Evolutionary conservation across 2,888 invertebrate species (phyloP).

Genomic region (Spialia ferax): DNA sequence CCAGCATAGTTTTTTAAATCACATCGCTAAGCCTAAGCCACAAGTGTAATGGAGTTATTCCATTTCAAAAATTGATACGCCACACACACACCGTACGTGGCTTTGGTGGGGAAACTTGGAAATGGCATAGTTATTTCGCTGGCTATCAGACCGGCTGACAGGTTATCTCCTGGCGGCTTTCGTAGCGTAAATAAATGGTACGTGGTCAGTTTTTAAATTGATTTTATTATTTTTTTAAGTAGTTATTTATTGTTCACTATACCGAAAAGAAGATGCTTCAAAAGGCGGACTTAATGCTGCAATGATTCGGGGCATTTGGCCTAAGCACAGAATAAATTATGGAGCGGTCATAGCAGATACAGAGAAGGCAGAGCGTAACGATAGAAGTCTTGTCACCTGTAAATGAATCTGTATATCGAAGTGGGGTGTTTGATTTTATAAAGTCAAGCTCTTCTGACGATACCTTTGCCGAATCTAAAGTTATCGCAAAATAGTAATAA

Average conservation of each 20-base stretch:
- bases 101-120: constrained; percentile 6
- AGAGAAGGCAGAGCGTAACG: too few species aligned
- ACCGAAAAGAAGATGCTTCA: background rate
- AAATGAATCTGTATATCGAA: background rate
- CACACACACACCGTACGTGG: constrained; percentile 22
- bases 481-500: too few species aligned
- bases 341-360: background rate
- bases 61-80: constrained; percentile 25
- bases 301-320: too few species aligned
- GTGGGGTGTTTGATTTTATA: too few species aligned
- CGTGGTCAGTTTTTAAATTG: constrained; percentile 16
- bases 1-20: background rate
- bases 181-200: constrained; percentile 2
- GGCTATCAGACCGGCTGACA: constrained; percentile 16
- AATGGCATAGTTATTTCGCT: constrained; percentile 17
- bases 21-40: constrained; percentile 11
- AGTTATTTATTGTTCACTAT: too few species aligned
- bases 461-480: too few species aligned
- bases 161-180: constrained; percentile 16
- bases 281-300: too few species aligned
- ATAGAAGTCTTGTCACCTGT: background rate
- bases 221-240: background rate
- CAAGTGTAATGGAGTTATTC: constrained; percentile 28
- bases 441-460: too few species aligned
- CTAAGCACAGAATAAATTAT: too few species aligned